Evolutionary conservation across 2,797 vertebrate species (phyloP).

Genomic region (Sebastes matsubarae): DNA sequence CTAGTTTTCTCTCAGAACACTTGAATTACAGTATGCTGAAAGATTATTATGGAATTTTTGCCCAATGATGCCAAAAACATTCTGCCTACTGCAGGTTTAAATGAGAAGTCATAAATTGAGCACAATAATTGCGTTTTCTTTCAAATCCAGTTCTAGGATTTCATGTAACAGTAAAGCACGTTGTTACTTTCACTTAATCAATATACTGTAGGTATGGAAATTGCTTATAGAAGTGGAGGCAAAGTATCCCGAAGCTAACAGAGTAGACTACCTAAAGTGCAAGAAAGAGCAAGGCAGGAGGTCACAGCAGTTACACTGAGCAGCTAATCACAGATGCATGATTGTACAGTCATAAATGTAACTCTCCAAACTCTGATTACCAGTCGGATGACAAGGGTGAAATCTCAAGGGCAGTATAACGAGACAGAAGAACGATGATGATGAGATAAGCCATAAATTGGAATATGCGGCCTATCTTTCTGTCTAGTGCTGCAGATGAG

Average conservation of each 20-base stretch:
- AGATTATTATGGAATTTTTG: too few species aligned
- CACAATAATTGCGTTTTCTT: constrained; percentile 16
- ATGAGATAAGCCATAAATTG: constrained; percentile 65
- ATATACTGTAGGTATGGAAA: constrained; percentile 13
- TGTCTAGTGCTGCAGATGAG: constrained; percentile 41
- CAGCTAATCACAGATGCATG: constrained; percentile 51
- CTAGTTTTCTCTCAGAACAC: too few species aligned
- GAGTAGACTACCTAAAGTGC: not conserved
- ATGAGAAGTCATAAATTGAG: not conserved
- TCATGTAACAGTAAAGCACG: constrained; percentile 3
- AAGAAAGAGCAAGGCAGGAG: constrained; percentile 3
- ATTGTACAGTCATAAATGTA: constrained; percentile 47
- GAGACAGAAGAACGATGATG: constrained; percentile 47
- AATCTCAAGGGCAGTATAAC: constrained; percentile 62
- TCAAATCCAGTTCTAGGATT: not conserved
- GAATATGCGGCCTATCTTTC: constrained; percentile 50
- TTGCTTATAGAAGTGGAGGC: constrained; percentile 32
- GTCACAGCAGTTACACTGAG: constrained; percentile 20
- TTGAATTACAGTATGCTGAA: too few species aligned
- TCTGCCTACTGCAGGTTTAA: too few species aligned
- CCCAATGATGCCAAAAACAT: too few species aligned
- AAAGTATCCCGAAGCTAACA: constrained; percentile 20
- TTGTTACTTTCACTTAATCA: constrained; percentile 16
- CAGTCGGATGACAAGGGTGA: constrained; percentile 45
- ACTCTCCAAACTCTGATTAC: constrained; percentile 61